Evolutionary conservation across 2,888 invertebrate genomes (phyloP), one percentile per base, ranked within the genome.

Genomic region (Chymomyza caudatula): DNA sequence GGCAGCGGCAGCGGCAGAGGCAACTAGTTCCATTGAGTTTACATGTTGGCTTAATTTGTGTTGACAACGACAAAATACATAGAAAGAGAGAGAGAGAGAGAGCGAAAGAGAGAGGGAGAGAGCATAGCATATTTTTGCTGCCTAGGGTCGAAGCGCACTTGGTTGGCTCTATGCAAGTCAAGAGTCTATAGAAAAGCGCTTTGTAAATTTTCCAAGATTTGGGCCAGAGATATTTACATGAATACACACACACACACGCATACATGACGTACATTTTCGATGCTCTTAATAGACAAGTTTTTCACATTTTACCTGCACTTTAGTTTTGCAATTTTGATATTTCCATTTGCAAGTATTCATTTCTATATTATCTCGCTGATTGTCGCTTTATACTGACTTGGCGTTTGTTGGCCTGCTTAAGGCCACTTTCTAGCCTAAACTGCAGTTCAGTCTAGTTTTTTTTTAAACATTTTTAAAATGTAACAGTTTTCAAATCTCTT

Each of bases 151-250:
- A 11, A 37, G 29, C 29, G 29, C 29, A 11, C 29, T 25, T 5
- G 25, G 25, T 25, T 25, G 5, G 25, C 25, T 25, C 25, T 25
- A 70, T 17, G 29, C 15, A 51, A 54, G 44, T 20, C 49, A 37
- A 58, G 43, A 67, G 60, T 49, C 60, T 47, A 77, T 47, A 47
- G 47, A 47, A 15, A 47, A 17, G 47, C 52, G 69, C 83, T 85
- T 85, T 80, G 79, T 79, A 82, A 64, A 85, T 85, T 85, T n/a
- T 85, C 64, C 67, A 79, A 81, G 81, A 81, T 81, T 85, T 81
- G 65, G 85, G 81, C 85, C 85, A 85, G 55, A n/a, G 42, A 59
- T 60, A 49, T 66, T 53, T 71, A 42, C 52, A 17, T 29, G 17
- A 20, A 37, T 53, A 54, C 37, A 29, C 37, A 58, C 42, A 64